Base-by-base conservation (phyloP, 2,888 invertebrate genomes). In the Lamellibrachia satsuma region DNA sequence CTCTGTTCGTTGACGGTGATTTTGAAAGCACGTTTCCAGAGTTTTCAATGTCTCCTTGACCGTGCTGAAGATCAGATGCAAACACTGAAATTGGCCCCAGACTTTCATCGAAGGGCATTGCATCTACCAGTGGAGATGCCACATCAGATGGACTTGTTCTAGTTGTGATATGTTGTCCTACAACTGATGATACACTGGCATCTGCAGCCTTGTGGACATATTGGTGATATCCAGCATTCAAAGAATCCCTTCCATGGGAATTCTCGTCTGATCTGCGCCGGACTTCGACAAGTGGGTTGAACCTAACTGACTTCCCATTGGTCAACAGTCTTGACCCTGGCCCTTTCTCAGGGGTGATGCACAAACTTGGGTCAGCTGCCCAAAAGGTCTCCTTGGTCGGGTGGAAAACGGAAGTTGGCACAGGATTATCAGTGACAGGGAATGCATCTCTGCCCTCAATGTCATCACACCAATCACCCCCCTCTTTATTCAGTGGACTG, bases 71-170 rank as follows among this genome's bases (percentile, higher is more conserved):
- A n/a, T 75, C 22, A 6, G 75, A 75, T 11, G 22, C 75, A 15
- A 75, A 3, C n/a, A 75, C n/a, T 75, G 75, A 75, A n/a, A 75
- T 75, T 75, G 75, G 75, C 75, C 75, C 75, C 75, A 75, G 75
- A 75, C 75, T 75, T 75, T 75, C 75, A 75, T 75, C 75, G 6
- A 75, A 22, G 60, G 60, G 60, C 60, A 60, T 60, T 75, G 22
- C 6, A 75, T 6, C 75, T 22, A 2, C 75, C 75, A 22, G 22
- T 75, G 39, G 39, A 39, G 39, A 39, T 39, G 39, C 1, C 39
- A 39, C 39, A 39, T 39, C 39, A 39, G 39, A 39, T 39, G 75
- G 75, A 75, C 75, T 22, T n/a, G 2, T 75, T 6, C n/a, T 6
- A 15, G 15, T n/a, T 75, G 75, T 75, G 22, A 75, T 75, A 22